Evolutionary conservation across 2,888 invertebrate genomes (phyloP), one percentile per base, ranked within the genome.

Genomic region (Griposia aprilina): DNA sequence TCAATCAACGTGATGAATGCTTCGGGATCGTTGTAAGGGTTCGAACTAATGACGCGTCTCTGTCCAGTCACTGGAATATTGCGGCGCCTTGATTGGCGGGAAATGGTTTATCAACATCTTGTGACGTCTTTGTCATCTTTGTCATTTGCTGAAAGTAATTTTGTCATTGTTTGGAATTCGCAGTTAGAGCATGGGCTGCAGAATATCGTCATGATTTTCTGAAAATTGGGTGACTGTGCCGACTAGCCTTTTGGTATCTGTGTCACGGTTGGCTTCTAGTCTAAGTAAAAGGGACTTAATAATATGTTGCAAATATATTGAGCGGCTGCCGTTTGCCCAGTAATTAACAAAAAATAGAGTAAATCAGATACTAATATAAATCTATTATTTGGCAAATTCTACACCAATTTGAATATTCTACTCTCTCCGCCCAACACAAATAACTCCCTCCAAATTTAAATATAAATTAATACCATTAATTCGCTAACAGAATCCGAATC

Each of bases 1-100:
- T 86, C 85, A 85, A 86, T 85, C 85, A 83, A 74, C 45, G 63
- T 80, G 86, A 85, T 83, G 86, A 85, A 85, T 86, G 85, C 59
- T 76, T 65, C 15, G 26, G 65, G 55, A 73, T 74, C 74, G 63
- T 70, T 74, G 82, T 82, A 73, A 85, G 76, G 86, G 86, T 78
- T 73, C 73, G 78, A 78, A 86, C 74, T 84, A 84, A 84, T 86
- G 86, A 84, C 78, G 86, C 83, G 74, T 79, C 59, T 76, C 76
- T 72, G 84, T 86, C 79, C 86, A 63, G 75, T 84, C 74, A 73
- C 55, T 76, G 71, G 60, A 78, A 76, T 80, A 83, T 83, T 86
- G 84, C 76, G 78, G 68, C 71, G 20, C 67, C 20, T 74, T 80
- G 84, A 86, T 83, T 84, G 74, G 79, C 45, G 74, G 86, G 62